phyloP scores from a whole-genome alignment of 2,113 vertebrate species.

The Chinchilla lanigera region DNA sequence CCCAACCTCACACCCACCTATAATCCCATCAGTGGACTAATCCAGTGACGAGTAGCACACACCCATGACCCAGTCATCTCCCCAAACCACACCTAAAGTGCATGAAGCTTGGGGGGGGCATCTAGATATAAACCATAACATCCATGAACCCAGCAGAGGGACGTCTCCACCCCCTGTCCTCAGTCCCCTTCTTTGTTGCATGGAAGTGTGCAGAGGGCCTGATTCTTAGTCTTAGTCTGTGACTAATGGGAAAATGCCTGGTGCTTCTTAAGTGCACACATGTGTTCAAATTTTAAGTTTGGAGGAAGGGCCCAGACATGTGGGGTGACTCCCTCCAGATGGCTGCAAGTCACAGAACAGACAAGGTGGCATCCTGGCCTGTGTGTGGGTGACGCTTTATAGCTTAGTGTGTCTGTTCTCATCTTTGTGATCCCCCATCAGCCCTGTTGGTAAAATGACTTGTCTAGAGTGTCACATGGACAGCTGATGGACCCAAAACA shows the following conservation, averaged over 20 bases:
- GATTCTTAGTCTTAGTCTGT: not conserved
- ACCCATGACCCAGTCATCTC: not conserved
- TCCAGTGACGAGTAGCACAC: not conserved
- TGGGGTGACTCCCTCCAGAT: not conserved
- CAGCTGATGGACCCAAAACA: not conserved
- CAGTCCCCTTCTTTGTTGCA: not conserved
- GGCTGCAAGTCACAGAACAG: not conserved
- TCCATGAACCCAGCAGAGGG: not conserved
- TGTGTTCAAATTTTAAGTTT: not conserved
- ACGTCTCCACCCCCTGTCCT: not conserved
- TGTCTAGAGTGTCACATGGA: not conserved
- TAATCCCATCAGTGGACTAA: not conserved
- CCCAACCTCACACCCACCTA: not conserved
- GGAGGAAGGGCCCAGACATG: not conserved
- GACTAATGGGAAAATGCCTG: not conserved
- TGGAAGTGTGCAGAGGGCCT: not conserved
- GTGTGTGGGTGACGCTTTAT: not conserved
- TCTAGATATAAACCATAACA: not conserved
- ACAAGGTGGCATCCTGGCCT: not conserved
- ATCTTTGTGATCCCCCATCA: not conserved
- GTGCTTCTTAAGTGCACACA: too few relatives aligned
- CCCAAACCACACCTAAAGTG: not conserved
- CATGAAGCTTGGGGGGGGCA: not conserved
- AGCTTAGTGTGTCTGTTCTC: not conserved
- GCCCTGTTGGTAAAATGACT: not conserved